Base-by-base conservation (phyloP, 2,113 vertebrate species). In the Leiothrix lutea region DNA sequence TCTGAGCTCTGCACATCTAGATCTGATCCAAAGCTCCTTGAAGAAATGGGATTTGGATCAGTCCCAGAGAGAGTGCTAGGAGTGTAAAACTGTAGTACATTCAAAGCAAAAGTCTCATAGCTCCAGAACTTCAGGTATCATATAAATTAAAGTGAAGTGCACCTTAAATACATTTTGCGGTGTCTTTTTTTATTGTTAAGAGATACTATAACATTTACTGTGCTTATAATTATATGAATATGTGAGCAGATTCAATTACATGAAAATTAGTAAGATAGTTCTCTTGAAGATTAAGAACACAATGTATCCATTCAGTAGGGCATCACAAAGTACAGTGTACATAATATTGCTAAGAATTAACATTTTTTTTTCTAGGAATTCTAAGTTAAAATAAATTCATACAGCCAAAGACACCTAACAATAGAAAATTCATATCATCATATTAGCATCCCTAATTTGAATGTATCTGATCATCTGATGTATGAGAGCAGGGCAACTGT, bases 21-120 rank as follows among this genome's bases (percentile, higher is more conserved):
- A 74, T 64, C 78, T 86, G 75, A 88, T 92, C 84, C 90, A 97
- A 96, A 95, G 57, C 75, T 89, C 60, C 50, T 67, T 86, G 83
- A 92, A 94, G 69, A 90, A 90, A 57, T 56, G 70, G 92, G 78
- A 71, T 92, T 93, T 95, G 94, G 93, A 94, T 93, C 64, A 65
- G 85, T 92, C 95, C 94, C 96, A 96, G 80, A 95, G 93, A 90
- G 93, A 95, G 92, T 96, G 92, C 81, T 96, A 94, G 60, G 74
- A 97, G 94, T 88, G 92, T 86, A 95, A 92, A 94, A 66, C 67
- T 78, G 66, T 85, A 96, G 71, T 78, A 36, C 60, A 48, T 95
- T 94, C 85, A 93, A 94, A 96, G 72, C 31, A 91, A 80, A 94
- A 83, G 71, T 90, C 90, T 93, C 85, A 40, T 66, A 64, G 88